Conservation (phyloP, 2,888 invertebrate species). For the Deilephila porcellus region DNA sequence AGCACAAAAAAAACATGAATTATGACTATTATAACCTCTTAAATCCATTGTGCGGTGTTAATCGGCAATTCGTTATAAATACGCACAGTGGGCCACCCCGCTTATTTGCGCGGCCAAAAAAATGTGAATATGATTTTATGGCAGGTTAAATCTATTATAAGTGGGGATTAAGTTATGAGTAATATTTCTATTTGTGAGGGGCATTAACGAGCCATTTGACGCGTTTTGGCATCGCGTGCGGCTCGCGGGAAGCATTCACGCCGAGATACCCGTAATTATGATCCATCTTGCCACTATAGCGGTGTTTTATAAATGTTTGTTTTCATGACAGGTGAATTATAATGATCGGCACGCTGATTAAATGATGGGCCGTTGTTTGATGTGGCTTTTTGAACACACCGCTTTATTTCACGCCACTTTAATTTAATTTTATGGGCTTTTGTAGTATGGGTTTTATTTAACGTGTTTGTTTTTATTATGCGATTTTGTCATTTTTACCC, state of each 20-base stretch:
- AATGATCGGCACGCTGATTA: constrained; percentile 55
- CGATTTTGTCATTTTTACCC: constrained; percentile 35
- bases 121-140: constrained; percentile 81
- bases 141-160: constrained; percentile 83
- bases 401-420: constrained; percentile 51
- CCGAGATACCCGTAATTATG: constrained; percentile 68
- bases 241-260: constrained; percentile 55
- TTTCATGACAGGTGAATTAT: constrained; percentile 73
- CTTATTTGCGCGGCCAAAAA: constrained; percentile 70
- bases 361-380: constrained; percentile 53
- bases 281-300: constrained; percentile 57
- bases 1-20: constrained; percentile 73
- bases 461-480: constrained; percentile 39
- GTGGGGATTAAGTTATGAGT: constrained; percentile 82
- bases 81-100: constrained; percentile 71
- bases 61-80: constrained; percentile 75
- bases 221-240: constrained; percentile 75
- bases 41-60: constrained; percentile 72
- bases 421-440: constrained; percentile 41
- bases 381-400: constrained; percentile 48
- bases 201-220: constrained; percentile 81
- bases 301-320: constrained; percentile 68
- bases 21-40: constrained; percentile 81
- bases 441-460: constrained; percentile 39
- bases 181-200: constrained; percentile 81